Percentiles rank a stretch among this genome's conserved stretches.
Conservation (phyloP, 2,797 vertebrate species). For the Allochrocebus solatus region DNA sequence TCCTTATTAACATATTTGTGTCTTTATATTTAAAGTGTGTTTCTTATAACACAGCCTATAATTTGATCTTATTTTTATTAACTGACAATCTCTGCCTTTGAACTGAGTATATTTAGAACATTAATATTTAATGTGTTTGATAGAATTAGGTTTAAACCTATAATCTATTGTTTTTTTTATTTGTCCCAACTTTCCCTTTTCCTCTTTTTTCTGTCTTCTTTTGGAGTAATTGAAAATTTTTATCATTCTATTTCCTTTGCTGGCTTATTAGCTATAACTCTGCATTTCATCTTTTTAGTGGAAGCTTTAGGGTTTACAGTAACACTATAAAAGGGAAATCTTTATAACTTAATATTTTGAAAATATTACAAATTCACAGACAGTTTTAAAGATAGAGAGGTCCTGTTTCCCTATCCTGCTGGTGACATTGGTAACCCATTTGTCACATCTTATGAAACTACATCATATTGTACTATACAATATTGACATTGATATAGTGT, state of each 20-base stretch:
- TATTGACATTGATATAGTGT: not conserved
- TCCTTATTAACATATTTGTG: not conserved
- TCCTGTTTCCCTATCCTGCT: not conserved
- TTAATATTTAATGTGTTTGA: conserved; percentile 1
- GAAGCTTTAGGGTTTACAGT: not conserved
- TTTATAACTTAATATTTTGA: not conserved
- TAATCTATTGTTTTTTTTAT: not conserved
- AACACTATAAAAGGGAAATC: not conserved
- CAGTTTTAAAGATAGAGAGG: not conserved
- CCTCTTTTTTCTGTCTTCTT: not conserved
- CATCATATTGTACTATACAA: not conserved
- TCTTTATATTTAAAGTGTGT: not conserved
- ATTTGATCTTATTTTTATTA: not conserved
- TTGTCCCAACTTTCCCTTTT: not conserved
- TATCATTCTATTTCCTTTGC: not conserved
- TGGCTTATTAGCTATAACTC: not conserved
- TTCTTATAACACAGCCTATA: not conserved
- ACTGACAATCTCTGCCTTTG: not conserved
- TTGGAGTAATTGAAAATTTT: not conserved
- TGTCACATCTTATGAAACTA: not conserved
- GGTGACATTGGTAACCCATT: not conserved
- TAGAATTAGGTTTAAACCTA: not conserved
- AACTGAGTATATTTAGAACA: not conserved
- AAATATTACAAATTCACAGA: not conserved
- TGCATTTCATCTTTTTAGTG: not conserved